phyloP scores from a whole-genome alignment of 2,797 vertebrate species.

The Oreortyx pictus region DNA sequence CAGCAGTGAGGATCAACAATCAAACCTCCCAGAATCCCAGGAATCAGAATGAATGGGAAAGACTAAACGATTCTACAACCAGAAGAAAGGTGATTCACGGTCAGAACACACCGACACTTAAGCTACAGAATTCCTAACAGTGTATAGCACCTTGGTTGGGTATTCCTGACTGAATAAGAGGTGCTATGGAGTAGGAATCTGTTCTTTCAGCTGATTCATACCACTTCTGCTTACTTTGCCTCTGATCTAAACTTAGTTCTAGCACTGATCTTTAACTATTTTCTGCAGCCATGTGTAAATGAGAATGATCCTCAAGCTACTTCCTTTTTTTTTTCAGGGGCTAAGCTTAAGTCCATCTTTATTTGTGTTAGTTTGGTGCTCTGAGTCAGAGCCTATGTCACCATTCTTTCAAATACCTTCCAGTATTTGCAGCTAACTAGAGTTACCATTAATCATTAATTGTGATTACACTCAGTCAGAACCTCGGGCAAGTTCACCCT shows the following conservation, averaged over 20 bases:
- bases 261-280: not conserved
- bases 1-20: not conserved
- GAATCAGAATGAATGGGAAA: not conserved
- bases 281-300: not conserved
- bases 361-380: not conserved
- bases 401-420: not conserved
- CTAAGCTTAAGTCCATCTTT: not conserved
- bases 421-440: not conserved
- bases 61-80: not conserved
- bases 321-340: not conserved
- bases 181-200: not conserved
- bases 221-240: not conserved
- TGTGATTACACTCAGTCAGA: not conserved
- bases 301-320: not conserved
- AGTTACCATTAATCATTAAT: not conserved
- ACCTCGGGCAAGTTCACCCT: not conserved
- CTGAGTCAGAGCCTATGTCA: not conserved
- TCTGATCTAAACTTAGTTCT: not conserved
- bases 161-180: not conserved
- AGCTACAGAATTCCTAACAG: not conserved
- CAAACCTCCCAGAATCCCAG: not conserved
- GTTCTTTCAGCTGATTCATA: not conserved
- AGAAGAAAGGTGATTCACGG: not conserved
- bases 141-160: accelerated
- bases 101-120: not conserved